These are phyloP conservation scores for Syngnathus rostellatus DNA, from an alignment of 2,797 vertebrate genomes.

Conservation along the genomic window DNA sequence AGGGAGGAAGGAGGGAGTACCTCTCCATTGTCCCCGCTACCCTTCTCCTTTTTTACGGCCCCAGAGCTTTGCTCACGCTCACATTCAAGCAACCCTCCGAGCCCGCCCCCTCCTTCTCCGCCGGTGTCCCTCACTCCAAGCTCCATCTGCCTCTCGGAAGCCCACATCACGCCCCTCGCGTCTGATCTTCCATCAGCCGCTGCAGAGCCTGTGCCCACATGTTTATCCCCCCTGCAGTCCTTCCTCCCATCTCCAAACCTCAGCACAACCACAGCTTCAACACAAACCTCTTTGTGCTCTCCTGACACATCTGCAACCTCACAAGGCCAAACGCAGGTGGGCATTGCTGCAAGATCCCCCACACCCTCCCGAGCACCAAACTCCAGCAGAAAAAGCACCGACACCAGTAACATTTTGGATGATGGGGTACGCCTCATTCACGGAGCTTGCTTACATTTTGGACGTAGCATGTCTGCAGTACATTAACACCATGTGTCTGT, in stretches of 20 bases:
- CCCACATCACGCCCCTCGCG: slow-evolving; percentile 24
- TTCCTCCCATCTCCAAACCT: slow-evolving; percentile 31
- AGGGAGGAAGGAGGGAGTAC: slow-evolving; percentile 71
- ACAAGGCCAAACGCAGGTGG: slow-evolving; percentile 23
- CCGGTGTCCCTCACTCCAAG: slow-evolving; percentile 29
- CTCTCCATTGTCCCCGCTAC: slow-evolving; percentile 58
- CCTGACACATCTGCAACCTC: slow-evolving; percentile 27
- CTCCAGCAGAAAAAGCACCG: slow-evolving; percentile 65
- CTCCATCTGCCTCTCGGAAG: slow-evolving; percentile 32
- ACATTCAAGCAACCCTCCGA: slow-evolving; percentile 26
- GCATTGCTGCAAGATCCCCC: slow-evolving; percentile 16
- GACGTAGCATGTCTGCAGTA: neutral
- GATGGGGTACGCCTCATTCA: slow-evolving; percentile 70
- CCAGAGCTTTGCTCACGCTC: slow-evolving; percentile 37
- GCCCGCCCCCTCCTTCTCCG: slow-evolving; percentile 31
- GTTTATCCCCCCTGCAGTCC: slow-evolving; percentile 36
- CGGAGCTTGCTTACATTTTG: neutral
- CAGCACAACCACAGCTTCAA: slow-evolving; percentile 40
- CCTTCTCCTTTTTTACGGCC: slow-evolving; percentile 66
- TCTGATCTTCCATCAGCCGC: slow-evolving; percentile 56
- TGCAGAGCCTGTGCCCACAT: slow-evolving; percentile 29
- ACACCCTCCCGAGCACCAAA: slow-evolving; percentile 13
- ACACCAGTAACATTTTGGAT: slow-evolving; percentile 73
- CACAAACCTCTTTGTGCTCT: slow-evolving; percentile 58
- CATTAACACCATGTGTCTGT: neutral